phyloP scores from a whole-genome alignment of 2,113 vertebrate species.

The Vulpes ferrilata region DNA sequence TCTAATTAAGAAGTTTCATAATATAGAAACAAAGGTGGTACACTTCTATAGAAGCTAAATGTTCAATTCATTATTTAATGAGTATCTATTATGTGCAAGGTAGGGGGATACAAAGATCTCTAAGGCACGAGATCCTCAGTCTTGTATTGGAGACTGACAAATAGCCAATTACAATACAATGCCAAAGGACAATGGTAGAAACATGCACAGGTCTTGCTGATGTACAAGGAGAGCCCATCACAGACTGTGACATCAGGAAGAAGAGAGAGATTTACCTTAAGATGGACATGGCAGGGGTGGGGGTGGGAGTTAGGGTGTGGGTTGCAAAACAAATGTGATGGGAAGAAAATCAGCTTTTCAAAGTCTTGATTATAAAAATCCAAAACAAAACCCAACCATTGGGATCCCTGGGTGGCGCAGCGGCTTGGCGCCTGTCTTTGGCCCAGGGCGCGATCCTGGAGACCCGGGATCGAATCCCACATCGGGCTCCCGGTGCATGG shows the following conservation, averaged over 20 bases:
- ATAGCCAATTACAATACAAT: not conserved
- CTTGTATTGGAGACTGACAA: not conserved
- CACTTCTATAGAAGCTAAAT: constrained; percentile 47
- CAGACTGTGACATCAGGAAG: not conserved
- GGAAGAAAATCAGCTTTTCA: not conserved
- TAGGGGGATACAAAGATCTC: not conserved
- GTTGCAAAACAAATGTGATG: not conserved
- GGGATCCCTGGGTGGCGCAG: too few relatives aligned
- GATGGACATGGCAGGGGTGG: not conserved
- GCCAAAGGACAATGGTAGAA: not conserved
- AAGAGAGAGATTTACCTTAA: not conserved
- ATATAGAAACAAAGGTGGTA: constrained; percentile 57
- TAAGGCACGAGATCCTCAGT: not conserved
- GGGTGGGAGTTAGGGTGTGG: not conserved
- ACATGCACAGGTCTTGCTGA: not conserved
- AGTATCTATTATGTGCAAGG: not conserved
- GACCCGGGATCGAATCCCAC: too few relatives aligned
- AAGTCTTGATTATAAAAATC: not conserved
- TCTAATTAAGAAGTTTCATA: constrained; percentile 35
- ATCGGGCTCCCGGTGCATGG: too few relatives aligned
- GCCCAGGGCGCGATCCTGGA: too few relatives aligned
- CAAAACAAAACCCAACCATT: not conserved
- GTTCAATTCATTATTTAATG: not conserved
- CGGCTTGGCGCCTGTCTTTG: too few relatives aligned
- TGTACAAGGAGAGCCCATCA: not conserved